Conservation (phyloP, 1,140 invertebrate genomes). For the Drosophila seguyi region DNA sequence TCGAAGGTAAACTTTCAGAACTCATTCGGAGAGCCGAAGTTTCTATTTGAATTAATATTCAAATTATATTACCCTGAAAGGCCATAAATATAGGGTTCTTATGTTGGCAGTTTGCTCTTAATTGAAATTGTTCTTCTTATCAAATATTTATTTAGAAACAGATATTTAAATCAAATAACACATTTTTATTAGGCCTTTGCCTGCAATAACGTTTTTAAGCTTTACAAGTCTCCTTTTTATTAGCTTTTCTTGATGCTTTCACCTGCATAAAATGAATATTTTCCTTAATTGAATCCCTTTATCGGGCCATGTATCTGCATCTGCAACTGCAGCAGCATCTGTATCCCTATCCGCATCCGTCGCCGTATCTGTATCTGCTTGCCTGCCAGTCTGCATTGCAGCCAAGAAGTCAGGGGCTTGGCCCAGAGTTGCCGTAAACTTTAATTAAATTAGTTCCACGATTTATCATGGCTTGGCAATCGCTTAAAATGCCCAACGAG, state of each 20-base stretch:
- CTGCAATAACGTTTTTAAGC: neutral
- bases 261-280: slow-evolving; percentile 28
- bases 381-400: slow-evolving; percentile 21
- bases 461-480: slow-evolving; percentile 80
- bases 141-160: neutral
- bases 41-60: neutral
- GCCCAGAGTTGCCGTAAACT: slow-evolving; percentile 65
- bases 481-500: slow-evolving; percentile 71
- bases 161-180: neutral
- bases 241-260: neutral
- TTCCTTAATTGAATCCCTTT: slow-evolving; percentile 48
- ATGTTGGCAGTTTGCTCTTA: too few relatives aligned
- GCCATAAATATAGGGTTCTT: neutral
- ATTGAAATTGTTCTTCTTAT: neutral
- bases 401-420: slow-evolving; percentile 25
- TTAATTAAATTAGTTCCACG: slow-evolving; percentile 81
- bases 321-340: slow-evolving; percentile 23
- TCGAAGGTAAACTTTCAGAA: neutral
- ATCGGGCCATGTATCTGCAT: slow-evolving; percentile 46
- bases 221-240: slow-evolving; percentile 1
- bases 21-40: neutral
- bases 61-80: neutral
- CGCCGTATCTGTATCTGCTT: slow-evolving; percentile 7
- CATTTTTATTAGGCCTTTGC: neutral
- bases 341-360: slow-evolving; percentile 14